These are phyloP conservation scores for Chitala chitala DNA, from an alignment of 2,113 vertebrate species.

Conservation along the genomic window DNA sequence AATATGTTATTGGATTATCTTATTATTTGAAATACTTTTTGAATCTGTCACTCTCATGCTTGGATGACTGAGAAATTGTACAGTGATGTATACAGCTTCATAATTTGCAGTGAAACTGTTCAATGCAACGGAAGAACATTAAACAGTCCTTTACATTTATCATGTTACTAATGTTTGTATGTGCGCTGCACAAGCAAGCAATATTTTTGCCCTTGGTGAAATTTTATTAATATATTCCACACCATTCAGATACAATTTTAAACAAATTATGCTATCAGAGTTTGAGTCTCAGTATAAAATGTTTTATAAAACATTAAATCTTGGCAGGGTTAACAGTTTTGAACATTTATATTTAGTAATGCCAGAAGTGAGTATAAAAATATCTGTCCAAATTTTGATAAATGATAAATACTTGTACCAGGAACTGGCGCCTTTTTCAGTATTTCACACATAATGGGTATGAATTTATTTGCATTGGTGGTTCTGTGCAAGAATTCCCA, in stretches of 20 bases:
- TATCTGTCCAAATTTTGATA: background rate
- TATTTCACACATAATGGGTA: background rate
- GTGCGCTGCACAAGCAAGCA: slow-evolving; percentile 26
- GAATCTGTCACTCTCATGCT: slow-evolving; percentile 27
- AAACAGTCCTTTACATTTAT: slow-evolving; percentile 44
- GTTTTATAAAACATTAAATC: slow-evolving; percentile 15
- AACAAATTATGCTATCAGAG: slow-evolving; percentile 18
- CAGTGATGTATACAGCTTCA: slow-evolving; percentile 37
- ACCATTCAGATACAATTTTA: slow-evolving; percentile 5
- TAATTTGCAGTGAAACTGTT: slow-evolving; percentile 42
- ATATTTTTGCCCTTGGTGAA: slow-evolving; percentile 35
- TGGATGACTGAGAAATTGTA: slow-evolving; percentile 33
- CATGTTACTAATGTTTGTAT: slow-evolving; percentile 33
- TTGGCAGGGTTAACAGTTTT: slow-evolving; percentile 10
- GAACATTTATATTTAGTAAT: background rate
- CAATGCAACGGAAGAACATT: slow-evolving; percentile 41
- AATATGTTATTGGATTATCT: slow-evolving; percentile 19
- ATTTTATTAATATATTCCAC: slow-evolving; percentile 20
- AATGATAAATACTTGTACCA: slow-evolving; percentile 10
- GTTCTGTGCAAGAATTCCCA: too few relatives aligned
- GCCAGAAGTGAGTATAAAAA: background rate
- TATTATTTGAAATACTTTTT: slow-evolving; percentile 29
- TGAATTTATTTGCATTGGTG: too few relatives aligned
- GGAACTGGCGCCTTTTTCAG: background rate
- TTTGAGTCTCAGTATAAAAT: slow-evolving; percentile 8